Base-by-base conservation (phyloP, 1,140 invertebrate genomes). In the Ceratosolen solmsi region DNA sequence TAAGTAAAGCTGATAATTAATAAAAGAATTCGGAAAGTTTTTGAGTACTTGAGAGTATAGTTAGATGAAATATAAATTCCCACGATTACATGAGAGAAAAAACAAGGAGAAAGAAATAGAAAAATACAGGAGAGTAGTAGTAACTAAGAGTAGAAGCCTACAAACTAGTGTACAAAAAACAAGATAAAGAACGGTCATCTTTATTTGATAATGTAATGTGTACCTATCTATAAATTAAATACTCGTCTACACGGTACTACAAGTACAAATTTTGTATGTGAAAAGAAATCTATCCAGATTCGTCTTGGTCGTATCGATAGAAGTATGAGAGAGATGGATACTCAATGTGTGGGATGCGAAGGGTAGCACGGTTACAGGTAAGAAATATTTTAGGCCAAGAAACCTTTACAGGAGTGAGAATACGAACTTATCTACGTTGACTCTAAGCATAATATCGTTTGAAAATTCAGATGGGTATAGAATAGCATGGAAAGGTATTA, bases 251-350 rank as follows among this genome's bases (percentile, higher is more conserved):
- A 36, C n/a, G 5, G 22, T 73, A 83, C 83, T 77, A 77, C 84
- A 51, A n/a, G 22, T 51, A 72, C 20, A 20, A 51, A 58, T 68
- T 87, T 86, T 89, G 87, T 87, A 13, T 85, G 86, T 90, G 89
- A 89, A 90, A 90, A 86, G 87, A 89, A 91, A 90, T 91, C 89
- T 90, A 89, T 88, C 89, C 90, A 91, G 90, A 91, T 91, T 89
- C 46, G 15, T 38, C 25, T 51, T 20, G n/a, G 38, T 25, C 46
- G n/a, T 30, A 17, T n/a, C 0, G 68, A 30, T 3, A 65, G 4
- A n/a, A 65, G 30, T 36, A 5, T 36, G 17, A 65, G 30, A 65
- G 27, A 65, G 8, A 36, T 17, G 60, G 60, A 65, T 65, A 30
- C 17, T 65, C 30, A 58, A 9, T 27, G 33, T 58, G 76, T 79